These are phyloP conservation scores for Amiota mariae DNA, from an alignment of 2,888 invertebrate species.

Conservation along the genomic window DNA sequence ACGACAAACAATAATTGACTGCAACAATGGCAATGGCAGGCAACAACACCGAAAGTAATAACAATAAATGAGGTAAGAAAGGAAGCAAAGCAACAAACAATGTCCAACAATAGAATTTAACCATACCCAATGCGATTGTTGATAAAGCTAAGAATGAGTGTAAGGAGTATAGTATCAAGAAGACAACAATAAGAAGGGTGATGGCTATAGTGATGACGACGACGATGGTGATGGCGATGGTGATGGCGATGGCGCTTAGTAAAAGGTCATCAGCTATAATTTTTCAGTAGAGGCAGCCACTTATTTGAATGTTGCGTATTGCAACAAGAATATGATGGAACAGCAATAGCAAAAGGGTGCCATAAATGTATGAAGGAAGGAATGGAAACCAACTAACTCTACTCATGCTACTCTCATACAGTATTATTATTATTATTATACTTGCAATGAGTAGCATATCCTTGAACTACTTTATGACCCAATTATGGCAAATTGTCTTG, in stretches of 20 bases:
- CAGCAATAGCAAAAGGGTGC: slow-evolving; percentile 1
- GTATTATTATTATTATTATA: no score
- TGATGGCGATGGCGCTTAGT: background rate
- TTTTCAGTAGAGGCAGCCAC: slow-evolving; percentile 15
- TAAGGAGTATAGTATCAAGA: background rate
- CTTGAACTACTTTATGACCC: slow-evolving; percentile 65
- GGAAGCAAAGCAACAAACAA: background rate
- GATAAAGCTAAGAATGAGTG: background rate
- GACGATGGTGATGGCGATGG: background rate
- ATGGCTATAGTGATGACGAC: background rate
- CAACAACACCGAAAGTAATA: slow-evolving; percentile 12
- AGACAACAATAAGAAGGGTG: background rate
- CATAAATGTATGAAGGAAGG: background rate
- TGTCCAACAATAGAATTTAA: background rate
- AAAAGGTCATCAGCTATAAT: slow-evolving; percentile 48
- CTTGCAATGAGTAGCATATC: slow-evolving; percentile 36
- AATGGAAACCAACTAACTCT: background rate
- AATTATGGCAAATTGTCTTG: slow-evolving; percentile 65
- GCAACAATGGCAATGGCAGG: slow-evolving; percentile 4
- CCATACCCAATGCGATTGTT: background rate
- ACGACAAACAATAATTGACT: slow-evolving; percentile 5
- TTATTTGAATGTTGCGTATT: slow-evolving; percentile 26
- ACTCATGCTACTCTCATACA: slow-evolving; percentile 31
- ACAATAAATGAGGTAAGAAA: background rate
- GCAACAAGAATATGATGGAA: slow-evolving; percentile 11